Conservation (phyloP, 2,888 invertebrate genomes). For the Gerosis bhagava region DNA sequence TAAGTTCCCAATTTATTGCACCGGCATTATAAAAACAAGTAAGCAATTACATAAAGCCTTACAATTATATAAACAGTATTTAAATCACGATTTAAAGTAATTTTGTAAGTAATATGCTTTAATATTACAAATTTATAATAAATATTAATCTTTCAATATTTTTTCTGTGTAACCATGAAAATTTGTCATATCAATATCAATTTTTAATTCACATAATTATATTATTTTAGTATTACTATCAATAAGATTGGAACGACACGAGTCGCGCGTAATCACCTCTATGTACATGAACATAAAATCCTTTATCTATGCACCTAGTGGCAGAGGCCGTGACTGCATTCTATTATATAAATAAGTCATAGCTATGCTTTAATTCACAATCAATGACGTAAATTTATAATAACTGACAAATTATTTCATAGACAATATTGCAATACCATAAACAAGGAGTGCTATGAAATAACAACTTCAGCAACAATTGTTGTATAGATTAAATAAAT, state of each 20-base stretch:
- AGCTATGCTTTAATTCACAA: slow-evolving; percentile 40
- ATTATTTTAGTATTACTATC: slow-evolving; percentile 34
- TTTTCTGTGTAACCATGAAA: slow-evolving; percentile 6
- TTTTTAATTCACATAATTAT: slow-evolving; percentile 14
- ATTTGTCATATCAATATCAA: slow-evolving; percentile 7
- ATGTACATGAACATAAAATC: slow-evolving; percentile 48
- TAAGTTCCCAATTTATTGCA: too few species aligned
- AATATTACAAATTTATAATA: slow-evolving; percentile 3
- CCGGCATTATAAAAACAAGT: too few species aligned
- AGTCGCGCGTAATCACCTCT: slow-evolving; percentile 46
- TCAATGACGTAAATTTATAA: slow-evolving; percentile 33
- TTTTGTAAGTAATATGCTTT: too few species aligned
- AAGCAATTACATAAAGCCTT: too few species aligned
- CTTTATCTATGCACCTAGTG: slow-evolving; percentile 52
- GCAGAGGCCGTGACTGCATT: slow-evolving; percentile 41
- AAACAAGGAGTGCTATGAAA: slow-evolving; percentile 16
- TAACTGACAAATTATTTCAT: slow-evolving; percentile 9
- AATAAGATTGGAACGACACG: slow-evolving; percentile 43
- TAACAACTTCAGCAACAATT: neutral
- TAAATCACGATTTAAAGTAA: too few species aligned
- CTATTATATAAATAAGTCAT: slow-evolving; percentile 45
- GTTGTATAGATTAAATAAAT: too few species aligned
- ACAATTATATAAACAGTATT: too few species aligned
- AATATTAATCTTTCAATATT: slow-evolving; percentile 11
- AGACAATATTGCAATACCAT: slow-evolving; percentile 20